Evolutionary conservation across 2,113 vertebrate species (phyloP).

Genomic region (Indicator indicator): DNA sequence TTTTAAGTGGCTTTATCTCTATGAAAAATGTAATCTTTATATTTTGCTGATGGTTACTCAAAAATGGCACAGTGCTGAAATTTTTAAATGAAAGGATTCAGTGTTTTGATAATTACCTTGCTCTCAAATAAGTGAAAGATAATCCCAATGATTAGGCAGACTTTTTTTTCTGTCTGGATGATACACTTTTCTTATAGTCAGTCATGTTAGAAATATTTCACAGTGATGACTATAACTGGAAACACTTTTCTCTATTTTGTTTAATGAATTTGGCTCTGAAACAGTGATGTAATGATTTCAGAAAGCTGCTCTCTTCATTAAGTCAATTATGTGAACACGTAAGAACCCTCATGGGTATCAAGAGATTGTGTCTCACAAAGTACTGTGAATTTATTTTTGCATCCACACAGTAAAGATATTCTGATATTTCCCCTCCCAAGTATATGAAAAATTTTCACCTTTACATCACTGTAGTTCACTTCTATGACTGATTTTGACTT

Average conservation of each 20-base stretch:
- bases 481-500: not conserved
- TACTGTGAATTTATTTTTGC: not conserved
- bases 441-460: not conserved
- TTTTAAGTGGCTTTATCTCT: not conserved
- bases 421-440: not conserved
- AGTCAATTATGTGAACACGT: not conserved
- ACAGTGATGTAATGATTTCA: not conserved
- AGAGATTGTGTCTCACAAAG: not conserved
- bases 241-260: not conserved
- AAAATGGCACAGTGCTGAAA: not conserved
- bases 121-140: not conserved
- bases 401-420: not conserved
- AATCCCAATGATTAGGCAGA: slow-evolving; percentile 5
- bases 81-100: not conserved
- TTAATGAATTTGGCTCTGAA: not conserved
- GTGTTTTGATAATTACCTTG: not conserved
- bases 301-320: not conserved
- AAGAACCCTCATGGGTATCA: not conserved
- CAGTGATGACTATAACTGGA: not conserved
- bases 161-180: not conserved
- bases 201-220: slow-evolving; percentile 11
- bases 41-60: not conserved
- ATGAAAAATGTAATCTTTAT: not conserved
- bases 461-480: not conserved
- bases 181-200: not conserved